Conservation (phyloP, 2,888 invertebrate species). For the Orchesella flavescens region DNA sequence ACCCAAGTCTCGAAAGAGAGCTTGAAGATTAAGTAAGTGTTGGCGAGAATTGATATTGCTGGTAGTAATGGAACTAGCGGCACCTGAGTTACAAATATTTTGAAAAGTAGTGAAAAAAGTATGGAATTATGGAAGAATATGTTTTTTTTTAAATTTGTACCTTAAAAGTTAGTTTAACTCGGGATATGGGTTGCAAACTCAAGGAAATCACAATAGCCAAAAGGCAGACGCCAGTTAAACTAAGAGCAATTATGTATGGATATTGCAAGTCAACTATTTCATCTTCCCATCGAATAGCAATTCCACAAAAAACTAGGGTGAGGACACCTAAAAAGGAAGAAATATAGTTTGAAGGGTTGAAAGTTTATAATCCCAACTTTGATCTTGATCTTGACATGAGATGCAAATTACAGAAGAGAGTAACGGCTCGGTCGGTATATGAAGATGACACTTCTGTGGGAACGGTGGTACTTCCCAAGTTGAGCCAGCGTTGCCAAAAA, state of each 20-base stretch:
- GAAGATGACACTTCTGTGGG: slow-evolving; percentile 69
- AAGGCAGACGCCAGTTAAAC: slow-evolving; percentile 30
- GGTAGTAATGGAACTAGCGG: slow-evolving; percentile 76
- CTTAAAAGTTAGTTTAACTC: slow-evolving; percentile 65
- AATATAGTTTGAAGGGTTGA: too few species aligned
- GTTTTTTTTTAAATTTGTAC: slow-evolving; percentile 21
- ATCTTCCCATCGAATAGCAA: slow-evolving; percentile 64
- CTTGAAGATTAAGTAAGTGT: slow-evolving; percentile 76
- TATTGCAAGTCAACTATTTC: slow-evolving; percentile 37
- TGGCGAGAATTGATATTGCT: slow-evolving; percentile 75
- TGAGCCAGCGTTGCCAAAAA: slow-evolving; percentile 31
- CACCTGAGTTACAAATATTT: slow-evolving; percentile 73
- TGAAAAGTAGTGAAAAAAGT: neutral
- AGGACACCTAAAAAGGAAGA: slow-evolving; percentile 52
- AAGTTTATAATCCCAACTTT: too few species aligned
- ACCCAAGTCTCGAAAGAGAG: slow-evolving; percentile 76
- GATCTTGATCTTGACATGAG: neutral
- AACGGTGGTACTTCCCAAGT: slow-evolving; percentile 27
- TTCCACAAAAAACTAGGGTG: slow-evolving; percentile 61
- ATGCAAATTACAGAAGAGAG: slow-evolving; percentile 67
- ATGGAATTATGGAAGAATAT: neutral
- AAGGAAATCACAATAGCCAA: slow-evolving; percentile 59
- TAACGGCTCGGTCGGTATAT: slow-evolving; percentile 69
- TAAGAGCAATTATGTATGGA: slow-evolving; percentile 23
- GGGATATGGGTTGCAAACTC: slow-evolving; percentile 64